phyloP scores from a whole-genome alignment of 2,888 invertebrate genomes.

The Ophioninae sp. region DNA sequence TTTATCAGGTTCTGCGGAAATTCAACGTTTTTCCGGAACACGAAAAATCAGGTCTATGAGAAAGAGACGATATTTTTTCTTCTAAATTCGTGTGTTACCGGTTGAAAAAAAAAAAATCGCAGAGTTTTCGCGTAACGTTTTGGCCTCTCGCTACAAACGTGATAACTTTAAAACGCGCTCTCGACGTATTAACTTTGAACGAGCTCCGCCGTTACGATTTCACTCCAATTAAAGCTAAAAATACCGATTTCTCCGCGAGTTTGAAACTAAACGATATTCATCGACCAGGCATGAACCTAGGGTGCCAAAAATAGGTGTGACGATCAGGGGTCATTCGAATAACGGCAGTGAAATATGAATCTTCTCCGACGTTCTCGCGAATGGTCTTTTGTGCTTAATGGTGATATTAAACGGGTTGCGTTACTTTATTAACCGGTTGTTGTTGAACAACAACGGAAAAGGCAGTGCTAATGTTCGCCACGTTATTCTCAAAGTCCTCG shows the following conservation, averaged over 20 bases:
- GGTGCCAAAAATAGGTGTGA: conserved; percentile 1
- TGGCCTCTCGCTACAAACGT: neutral
- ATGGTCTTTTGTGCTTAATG: neutral
- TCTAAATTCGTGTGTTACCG: neutral
- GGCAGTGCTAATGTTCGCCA: neutral
- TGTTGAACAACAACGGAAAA: neutral
- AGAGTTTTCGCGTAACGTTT: neutral
- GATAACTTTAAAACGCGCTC: neutral
- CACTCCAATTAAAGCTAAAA: neutral
- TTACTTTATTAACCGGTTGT: neutral
- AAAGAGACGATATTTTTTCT: neutral
- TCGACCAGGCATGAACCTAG: neutral
- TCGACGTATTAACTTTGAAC: neutral
- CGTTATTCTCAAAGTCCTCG: neutral
- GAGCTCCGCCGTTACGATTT: neutral
- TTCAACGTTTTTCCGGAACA: neutral
- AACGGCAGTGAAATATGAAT: neutral
- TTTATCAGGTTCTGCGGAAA: neutral
- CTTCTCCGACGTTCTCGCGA: neutral
- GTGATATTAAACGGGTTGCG: no score
- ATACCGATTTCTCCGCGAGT: neutral
- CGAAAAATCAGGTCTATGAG: neutral
- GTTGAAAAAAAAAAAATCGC: neutral
- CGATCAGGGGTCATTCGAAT: neutral
- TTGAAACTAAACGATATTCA: neutral